phyloP scores from a whole-genome alignment of 2,888 invertebrate genomes.

The Hypomecis atomaria region DNA sequence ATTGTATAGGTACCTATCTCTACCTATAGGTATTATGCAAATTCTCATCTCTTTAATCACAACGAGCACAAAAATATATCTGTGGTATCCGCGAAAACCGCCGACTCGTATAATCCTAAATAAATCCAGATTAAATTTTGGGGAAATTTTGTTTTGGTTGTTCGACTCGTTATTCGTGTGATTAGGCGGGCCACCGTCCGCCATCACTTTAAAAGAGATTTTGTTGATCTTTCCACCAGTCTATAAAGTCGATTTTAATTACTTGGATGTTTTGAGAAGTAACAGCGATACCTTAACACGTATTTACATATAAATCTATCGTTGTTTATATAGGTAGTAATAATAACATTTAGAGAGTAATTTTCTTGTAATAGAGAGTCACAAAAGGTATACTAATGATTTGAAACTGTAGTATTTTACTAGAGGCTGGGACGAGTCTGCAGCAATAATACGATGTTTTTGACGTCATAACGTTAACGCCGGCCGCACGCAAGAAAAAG shows the following conservation, averaged over 20 bases:
- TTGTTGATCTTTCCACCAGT: slow-evolving; percentile 33
- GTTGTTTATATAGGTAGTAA: too few relatives aligned
- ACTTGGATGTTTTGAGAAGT: slow-evolving; percentile 33
- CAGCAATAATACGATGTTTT: too few relatives aligned
- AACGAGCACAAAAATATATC: slow-evolving; percentile 41
- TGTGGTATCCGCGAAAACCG: slow-evolving; percentile 40
- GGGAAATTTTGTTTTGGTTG: slow-evolving; percentile 40
- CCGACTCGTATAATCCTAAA: slow-evolving; percentile 45
- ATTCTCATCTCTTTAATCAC: slow-evolving; percentile 42
- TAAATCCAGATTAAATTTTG: slow-evolving; percentile 44
- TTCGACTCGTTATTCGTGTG: slow-evolving; percentile 39
- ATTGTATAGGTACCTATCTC: too few relatives aligned
- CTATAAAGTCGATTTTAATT: slow-evolving; percentile 46
- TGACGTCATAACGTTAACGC: too few relatives aligned
- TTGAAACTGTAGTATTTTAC: too few relatives aligned
- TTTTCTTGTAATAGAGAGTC: too few relatives aligned
- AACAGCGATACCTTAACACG: not conserved
- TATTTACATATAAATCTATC: too few relatives aligned
- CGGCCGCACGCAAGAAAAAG: too few relatives aligned
- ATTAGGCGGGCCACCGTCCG: slow-evolving; percentile 38
- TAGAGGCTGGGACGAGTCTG: too few relatives aligned
- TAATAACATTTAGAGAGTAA: too few relatives aligned
- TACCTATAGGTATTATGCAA: slow-evolving; percentile 5
- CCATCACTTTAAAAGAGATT: slow-evolving; percentile 41
- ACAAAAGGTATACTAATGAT: too few relatives aligned